Conservation (phyloP, 2,888 invertebrate species). For the Drosophila parthenogenetica region DNA sequence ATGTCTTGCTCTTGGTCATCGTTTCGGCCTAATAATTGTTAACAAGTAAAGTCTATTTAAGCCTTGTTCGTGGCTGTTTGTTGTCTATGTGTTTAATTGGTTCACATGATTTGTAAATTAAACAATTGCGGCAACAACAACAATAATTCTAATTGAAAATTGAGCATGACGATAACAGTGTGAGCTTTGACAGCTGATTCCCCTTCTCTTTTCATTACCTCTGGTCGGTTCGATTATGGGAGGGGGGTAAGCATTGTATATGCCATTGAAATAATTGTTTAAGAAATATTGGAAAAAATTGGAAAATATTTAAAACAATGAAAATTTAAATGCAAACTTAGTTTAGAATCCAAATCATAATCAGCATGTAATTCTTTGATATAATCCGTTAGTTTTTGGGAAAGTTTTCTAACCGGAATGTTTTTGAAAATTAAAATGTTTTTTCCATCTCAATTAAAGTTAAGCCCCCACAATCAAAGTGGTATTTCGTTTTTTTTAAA, state of each 20-base stretch:
- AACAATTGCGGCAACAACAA: constrained; percentile 74
- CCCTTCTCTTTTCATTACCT: not conserved
- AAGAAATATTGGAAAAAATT: too few relatives aligned
- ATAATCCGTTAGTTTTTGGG: too few relatives aligned
- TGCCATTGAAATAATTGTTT: not conserved
- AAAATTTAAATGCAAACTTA: not conserved
- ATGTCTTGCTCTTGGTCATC: constrained; percentile 2
- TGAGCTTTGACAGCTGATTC: constrained; percentile 73
- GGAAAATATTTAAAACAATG: too few relatives aligned
- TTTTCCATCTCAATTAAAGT: too few relatives aligned
- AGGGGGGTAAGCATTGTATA: constrained; percentile 8
- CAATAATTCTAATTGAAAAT: constrained; percentile 77
- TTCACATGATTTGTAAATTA: constrained; percentile 84
- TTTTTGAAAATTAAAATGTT: too few relatives aligned
- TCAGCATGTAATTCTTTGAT: too few relatives aligned
- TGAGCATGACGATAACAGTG: constrained; percentile 70
- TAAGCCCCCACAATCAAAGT: too few relatives aligned
- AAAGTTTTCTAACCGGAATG: too few relatives aligned
- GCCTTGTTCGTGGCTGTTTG: constrained; percentile 70
- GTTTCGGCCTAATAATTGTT: constrained; percentile 78
- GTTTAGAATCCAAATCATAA: not conserved
- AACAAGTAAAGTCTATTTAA: constrained; percentile 84
- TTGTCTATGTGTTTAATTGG: constrained; percentile 73
- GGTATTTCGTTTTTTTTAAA: too few relatives aligned
- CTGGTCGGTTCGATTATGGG: not conserved